phyloP scores from a whole-genome alignment of 2,113 vertebrate species.

The Rhadina sibilatrix region DNA sequence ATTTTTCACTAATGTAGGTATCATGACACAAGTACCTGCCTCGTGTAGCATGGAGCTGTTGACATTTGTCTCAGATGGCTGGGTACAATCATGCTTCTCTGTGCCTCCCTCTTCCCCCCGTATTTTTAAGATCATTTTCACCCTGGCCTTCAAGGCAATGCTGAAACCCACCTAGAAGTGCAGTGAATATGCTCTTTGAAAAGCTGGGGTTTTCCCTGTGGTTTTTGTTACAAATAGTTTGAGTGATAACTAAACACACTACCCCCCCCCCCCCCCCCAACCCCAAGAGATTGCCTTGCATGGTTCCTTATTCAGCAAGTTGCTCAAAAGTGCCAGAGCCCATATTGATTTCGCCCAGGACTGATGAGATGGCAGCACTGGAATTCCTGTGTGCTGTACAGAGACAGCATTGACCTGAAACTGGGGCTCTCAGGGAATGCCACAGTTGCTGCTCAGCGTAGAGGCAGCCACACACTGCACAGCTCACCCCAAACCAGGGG shows the following conservation, averaged over 20 bases:
- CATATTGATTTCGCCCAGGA: neutral
- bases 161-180: neutral
- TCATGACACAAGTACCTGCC: neutral
- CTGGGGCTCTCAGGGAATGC: neutral
- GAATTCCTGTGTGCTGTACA: neutral
- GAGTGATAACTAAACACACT: neutral
- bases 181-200: slow-evolving; percentile 22
- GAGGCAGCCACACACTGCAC: neutral
- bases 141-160: neutral
- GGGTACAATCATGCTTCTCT: slow-evolving; percentile 23
- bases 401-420: neutral
- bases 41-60: neutral
- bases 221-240: slow-evolving; percentile 16
- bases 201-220: neutral
- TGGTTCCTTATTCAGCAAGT: neutral
- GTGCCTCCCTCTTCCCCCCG: neutral
- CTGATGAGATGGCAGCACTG: neutral
- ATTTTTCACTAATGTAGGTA: neutral
- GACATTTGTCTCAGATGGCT: slow-evolving; percentile 26
- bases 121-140: neutral
- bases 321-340: neutral
- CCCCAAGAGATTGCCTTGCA: neutral
- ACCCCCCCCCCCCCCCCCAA: no score
- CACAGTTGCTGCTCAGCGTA: neutral
- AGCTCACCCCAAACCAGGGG: neutral